These are phyloP conservation scores for Macrostomum lignano DNA, from an alignment of 1,140 invertebrate genomes.

Conservation along the genomic window DNA sequence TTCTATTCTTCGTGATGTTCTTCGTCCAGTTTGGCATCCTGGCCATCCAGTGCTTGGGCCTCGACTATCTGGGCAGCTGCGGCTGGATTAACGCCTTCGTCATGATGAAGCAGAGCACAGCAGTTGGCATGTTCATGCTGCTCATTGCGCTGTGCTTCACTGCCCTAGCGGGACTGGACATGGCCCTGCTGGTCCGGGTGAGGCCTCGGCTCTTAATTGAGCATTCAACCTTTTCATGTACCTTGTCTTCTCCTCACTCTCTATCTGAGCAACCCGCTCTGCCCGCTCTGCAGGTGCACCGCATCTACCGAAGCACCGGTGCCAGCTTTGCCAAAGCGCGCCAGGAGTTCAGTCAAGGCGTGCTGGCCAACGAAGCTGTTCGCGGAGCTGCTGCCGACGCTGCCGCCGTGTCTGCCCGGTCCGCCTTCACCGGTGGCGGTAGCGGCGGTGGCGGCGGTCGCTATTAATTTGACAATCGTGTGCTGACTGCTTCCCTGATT, in stretches of 20 bases:
- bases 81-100: conserved; percentile 21
- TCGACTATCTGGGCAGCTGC: conserved; percentile 41
- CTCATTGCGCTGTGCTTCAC: conserved; percentile 16
- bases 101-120: conserved; percentile 10
- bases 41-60: conserved; percentile 49
- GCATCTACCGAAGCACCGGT: conserved; percentile 68
- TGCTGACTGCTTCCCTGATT: too few relatives aligned
- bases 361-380: conserved; percentile 70
- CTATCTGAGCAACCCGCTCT: neutral
- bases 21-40: conserved; percentile 81
- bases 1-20: conserved; percentile 98
- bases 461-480: too few relatives aligned
- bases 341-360: conserved; percentile 71
- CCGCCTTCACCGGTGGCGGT: too few relatives aligned
- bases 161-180: conserved; percentile 39
- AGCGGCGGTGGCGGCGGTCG: too few relatives aligned
- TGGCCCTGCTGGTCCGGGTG: conserved; percentile 57
- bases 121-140: conserved; percentile 16
- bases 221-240: too few relatives aligned
- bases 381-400: conserved; percentile 44
- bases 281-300: conserved; percentile 44
- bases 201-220: conserved; percentile 5
- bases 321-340: conserved; percentile 86
- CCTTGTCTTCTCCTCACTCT: too few relatives aligned
- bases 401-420: conserved; percentile 24